Base-by-base conservation (phyloP, 2,797 vertebrate species). In the Lacerta agilis region DNA sequence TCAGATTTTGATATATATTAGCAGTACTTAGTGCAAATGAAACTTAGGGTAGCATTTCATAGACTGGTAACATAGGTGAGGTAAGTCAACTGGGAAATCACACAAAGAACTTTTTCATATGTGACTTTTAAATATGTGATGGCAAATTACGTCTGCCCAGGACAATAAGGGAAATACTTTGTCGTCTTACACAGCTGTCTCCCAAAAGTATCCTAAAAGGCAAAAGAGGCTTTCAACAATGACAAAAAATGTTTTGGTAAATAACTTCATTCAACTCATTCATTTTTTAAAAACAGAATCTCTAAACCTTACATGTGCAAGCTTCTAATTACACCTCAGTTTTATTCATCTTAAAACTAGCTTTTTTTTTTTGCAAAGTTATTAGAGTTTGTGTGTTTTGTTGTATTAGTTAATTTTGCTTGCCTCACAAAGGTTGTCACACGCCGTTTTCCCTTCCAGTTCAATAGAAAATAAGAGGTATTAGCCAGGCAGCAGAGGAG, bases 381-480 rank as follows among this genome's bases (percentile, higher is more conserved):
- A 55, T 4, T 55, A 2, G 13, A 15, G 67, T 20, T 49, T 75
- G 69, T 72, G 71, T 11, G 1, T 82, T 82, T 38, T 64, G 79
- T 15, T 55, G 49, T 55, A 55, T 13, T 85, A 49, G 45, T 1
- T 2, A 33, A 13, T 81, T 9, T 87, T 84, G 8, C 41, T 10
- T 10, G 0, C 5, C 2, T 17, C 45, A 64, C 1, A 82, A 38
- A 66, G 20, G 17, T 0, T 0, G 0, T 78, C 77, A 79, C 38
- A 43, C 2, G 2, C 55, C 45, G 64, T 45, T 84, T 79, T 13
- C 8, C 6, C 33, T 88, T 90, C 38, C 69, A 64, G 23, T 69
- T 81, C n/a, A 81, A 36, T 49, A 61, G 73, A 18, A 88, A 67
- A n/a, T 72, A 88, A 79, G 41, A 75, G 18, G 0, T 1, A 88